Evolutionary conservation across 2,888 invertebrate genomes (phyloP), one percentile per base, ranked within the genome.

Genomic region (Coelogynopora nodosa): DNA sequence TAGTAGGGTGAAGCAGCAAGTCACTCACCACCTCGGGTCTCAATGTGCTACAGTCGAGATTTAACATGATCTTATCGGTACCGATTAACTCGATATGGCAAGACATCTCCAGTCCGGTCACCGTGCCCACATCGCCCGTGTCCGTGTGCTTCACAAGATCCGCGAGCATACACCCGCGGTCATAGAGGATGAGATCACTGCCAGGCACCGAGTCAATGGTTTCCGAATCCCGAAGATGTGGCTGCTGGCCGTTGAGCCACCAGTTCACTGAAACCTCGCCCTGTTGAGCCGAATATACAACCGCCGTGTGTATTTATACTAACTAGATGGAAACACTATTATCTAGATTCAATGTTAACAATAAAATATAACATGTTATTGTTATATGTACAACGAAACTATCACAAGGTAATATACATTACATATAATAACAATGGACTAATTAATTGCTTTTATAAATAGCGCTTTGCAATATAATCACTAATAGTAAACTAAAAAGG

Each of bases 21-120:
- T 10, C 5, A 74, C 67, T 85, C 27, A 85, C 85, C 67, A 28
- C 85, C n/a, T 67, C 30, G 18, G 67, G 67, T 26, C 74, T 0
- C 26, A 85, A 30, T 67, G 67, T 85, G 26, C 28, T 29, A 30
- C 85, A 85, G 27, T 85, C 85, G 10, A 85, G 67, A 85, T 85
- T 74, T 0, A 74, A 27, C 10, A 85, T n/a, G 26, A 85, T 1
- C 49, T 85, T 67, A 26, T 85, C 74, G 26, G 67, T 28, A 0
- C 85, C 85, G 5, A 85, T 67, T 67, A 85, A 67, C 74, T 85
- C 85, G 26, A 30, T 67, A 74, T 67, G 74, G 67, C 74, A 5
- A 26, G 74, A 74, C 5, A 74, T 74, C 74, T 74, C 23, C 2
- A 74, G 74, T 2, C 74, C 74, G 5, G 74, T 74, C 2, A 74